These are phyloP conservation scores for Capromys pilorides DNA, from an alignment of 2,797 vertebrate genomes.

Conservation along the genomic window DNA sequence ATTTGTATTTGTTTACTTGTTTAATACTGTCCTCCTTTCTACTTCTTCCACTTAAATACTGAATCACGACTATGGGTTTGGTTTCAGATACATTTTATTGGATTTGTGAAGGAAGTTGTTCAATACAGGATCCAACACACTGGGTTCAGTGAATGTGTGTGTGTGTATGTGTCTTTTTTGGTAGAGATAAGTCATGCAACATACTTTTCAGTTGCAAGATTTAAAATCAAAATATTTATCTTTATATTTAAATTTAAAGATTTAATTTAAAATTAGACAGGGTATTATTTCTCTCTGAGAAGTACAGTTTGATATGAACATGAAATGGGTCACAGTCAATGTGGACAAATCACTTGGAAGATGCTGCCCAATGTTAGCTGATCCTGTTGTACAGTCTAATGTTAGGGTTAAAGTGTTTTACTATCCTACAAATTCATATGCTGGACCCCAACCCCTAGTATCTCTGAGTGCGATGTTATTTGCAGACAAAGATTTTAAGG, in stretches of 20 bases:
- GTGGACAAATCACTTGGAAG: slow-evolving; percentile 17
- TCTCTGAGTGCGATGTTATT: background rate
- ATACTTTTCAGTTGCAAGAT: background rate
- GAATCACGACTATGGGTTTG: background rate
- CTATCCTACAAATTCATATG: background rate
- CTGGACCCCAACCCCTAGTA: background rate
- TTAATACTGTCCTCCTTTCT: rapidly evolving
- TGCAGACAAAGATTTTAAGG: background rate
- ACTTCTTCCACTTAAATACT: background rate
- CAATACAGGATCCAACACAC: background rate
- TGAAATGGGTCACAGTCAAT: background rate
- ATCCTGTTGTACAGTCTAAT: background rate
- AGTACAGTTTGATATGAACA: slow-evolving; percentile 33
- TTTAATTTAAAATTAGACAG: background rate
- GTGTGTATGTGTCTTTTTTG: background rate
- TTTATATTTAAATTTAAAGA: too few species aligned
- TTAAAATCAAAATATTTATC: too few species aligned
- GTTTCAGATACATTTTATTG: background rate
- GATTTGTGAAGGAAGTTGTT: background rate
- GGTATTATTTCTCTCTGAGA: slow-evolving; percentile 5
- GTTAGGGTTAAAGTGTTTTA: background rate
- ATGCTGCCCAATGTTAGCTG: background rate
- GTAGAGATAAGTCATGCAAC: background rate
- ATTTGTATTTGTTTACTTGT: background rate
- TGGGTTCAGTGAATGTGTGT: background rate